Evolutionary conservation across 2,888 invertebrate genomes (phyloP).

Genomic region (Sarcophaga subvicina): DNA sequence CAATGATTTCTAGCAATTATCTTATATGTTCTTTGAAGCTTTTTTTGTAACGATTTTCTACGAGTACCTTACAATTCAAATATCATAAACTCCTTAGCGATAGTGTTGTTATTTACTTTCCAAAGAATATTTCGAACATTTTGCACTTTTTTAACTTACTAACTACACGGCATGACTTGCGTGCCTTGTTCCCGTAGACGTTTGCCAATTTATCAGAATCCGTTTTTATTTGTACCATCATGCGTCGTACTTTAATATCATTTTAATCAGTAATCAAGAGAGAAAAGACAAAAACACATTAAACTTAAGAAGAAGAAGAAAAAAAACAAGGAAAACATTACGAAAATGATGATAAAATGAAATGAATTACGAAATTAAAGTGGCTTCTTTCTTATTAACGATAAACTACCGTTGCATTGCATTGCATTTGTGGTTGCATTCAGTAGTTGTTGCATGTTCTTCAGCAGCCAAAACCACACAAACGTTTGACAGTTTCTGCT

Average conservation of each 20-base stretch:
- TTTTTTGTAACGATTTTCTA: no score
- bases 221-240: slow-evolving; percentile 36
- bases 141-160: not conserved
- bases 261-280: slow-evolving; percentile 31
- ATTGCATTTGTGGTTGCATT: not conserved
- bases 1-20: no score
- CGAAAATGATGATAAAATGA: no score
- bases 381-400: slow-evolving; percentile 42
- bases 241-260: slow-evolving; percentile 54
- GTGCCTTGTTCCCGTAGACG: not conserved
- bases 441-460: slow-evolving; percentile 57
- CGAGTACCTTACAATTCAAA: no score
- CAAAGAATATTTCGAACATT: not conserved
- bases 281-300: slow-evolving; percentile 25
- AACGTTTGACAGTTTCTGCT: slow-evolving; percentile 50
- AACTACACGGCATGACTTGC: not conserved
- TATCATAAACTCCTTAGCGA: no score
- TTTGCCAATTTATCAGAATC: slow-evolving; percentile 8
- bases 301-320: slow-evolving; percentile 28
- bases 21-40: no score
- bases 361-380: not conserved
- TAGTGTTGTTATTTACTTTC: no score
- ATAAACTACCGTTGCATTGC: slow-evolving; percentile 50
- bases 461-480: slow-evolving; percentile 37
- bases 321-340: not conserved